Conservation (phyloP, 2,888 invertebrate genomes). For the Phrixothrix hirtus region DNA sequence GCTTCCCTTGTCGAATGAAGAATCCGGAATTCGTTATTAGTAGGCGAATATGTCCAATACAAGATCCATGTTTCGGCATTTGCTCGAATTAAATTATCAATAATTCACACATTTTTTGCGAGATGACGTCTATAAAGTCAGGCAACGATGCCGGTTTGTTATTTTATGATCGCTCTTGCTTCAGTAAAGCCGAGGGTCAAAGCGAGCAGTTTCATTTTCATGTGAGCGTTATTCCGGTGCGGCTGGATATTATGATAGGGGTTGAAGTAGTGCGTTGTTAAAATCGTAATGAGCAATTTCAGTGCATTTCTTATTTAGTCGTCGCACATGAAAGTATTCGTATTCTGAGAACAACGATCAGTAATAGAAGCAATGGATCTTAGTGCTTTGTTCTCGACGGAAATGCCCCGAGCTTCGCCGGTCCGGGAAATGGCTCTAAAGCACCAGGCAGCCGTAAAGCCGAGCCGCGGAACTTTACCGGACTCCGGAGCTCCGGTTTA, state of each 20-base stretch:
- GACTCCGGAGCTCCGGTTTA: slow-evolving; percentile 50
- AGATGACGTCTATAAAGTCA: slow-evolving; percentile 50
- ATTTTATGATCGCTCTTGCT: slow-evolving; percentile 45
- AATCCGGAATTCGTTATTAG: too few relatives aligned
- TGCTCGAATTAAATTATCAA: slow-evolving; percentile 56
- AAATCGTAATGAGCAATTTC: slow-evolving; percentile 20
- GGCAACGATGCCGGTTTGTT: slow-evolving; percentile 42
- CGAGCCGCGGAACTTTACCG: slow-evolving; percentile 44
- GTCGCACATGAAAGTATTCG: background rate
- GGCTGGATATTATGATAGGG: slow-evolving; percentile 19
- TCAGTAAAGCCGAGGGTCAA: slow-evolving; percentile 16
- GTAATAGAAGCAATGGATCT: slow-evolving; percentile 17
- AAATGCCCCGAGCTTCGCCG: slow-evolving; percentile 22
- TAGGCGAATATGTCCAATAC: slow-evolving; percentile 35
- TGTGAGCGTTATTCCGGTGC: slow-evolving; percentile 20
- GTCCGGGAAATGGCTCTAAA: slow-evolving; percentile 34
- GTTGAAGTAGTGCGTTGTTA: slow-evolving; percentile 12
- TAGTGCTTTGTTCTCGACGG: slow-evolving; percentile 28
- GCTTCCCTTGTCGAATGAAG: too few relatives aligned
- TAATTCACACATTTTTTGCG: slow-evolving; percentile 51
- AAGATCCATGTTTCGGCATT: slow-evolving; percentile 53
- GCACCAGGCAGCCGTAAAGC: slow-evolving; percentile 45
- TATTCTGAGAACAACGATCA: slow-evolving; percentile 7
- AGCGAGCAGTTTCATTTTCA: slow-evolving; percentile 25
- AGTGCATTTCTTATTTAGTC: background rate